These are phyloP conservation scores for Eleutherodactylus coqui DNA, from an alignment of 2,797 vertebrate species.

Conservation along the genomic window DNA sequence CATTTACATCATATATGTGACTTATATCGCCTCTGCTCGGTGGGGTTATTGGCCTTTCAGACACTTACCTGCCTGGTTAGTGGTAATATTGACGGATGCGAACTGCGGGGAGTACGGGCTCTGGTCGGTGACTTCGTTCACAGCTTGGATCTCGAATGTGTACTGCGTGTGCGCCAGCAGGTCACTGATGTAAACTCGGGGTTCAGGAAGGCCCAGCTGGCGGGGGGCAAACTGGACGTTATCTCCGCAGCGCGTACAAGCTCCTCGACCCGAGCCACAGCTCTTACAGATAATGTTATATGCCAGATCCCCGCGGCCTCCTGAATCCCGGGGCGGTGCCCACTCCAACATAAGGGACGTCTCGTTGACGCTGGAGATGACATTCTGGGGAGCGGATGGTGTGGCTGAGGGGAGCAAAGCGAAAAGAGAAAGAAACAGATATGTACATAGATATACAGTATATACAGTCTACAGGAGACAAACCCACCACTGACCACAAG, in stretches of 20 bases:
- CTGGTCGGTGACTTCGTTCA: slow-evolving; percentile 94
- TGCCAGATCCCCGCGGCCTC: slow-evolving; percentile 90
- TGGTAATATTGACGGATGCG: slow-evolving; percentile 93
- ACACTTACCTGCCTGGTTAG: slow-evolving; percentile 93
- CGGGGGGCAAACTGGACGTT: slow-evolving; percentile 91
- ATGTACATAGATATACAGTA: neutral
- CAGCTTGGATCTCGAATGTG: slow-evolving; percentile 94
- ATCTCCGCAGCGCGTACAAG: slow-evolving; percentile 92
- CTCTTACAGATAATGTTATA: slow-evolving; percentile 98
- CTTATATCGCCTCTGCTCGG: too few relatives aligned
- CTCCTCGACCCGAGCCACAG: slow-evolving; percentile 83
- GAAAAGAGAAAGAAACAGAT: neutral
- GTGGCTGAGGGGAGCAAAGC: slow-evolving; percentile 76
- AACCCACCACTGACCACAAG: neutral
- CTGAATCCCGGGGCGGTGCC: slow-evolving; percentile 81
- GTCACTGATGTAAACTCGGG: slow-evolving; percentile 86
- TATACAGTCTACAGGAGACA: neutral
- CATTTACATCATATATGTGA: too few relatives aligned
- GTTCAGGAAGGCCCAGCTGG: slow-evolving; percentile 88
- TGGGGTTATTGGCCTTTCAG: too few relatives aligned
- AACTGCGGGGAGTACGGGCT: slow-evolving; percentile 90
- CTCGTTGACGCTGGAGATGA: slow-evolving; percentile 96
- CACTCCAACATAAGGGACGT: slow-evolving; percentile 92
- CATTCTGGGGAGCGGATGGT: slow-evolving; percentile 85
- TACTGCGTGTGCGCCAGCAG: slow-evolving; percentile 95